Conservation (phyloP, 1,140 invertebrate genomes). For the Drosophila ananassae region DNA sequence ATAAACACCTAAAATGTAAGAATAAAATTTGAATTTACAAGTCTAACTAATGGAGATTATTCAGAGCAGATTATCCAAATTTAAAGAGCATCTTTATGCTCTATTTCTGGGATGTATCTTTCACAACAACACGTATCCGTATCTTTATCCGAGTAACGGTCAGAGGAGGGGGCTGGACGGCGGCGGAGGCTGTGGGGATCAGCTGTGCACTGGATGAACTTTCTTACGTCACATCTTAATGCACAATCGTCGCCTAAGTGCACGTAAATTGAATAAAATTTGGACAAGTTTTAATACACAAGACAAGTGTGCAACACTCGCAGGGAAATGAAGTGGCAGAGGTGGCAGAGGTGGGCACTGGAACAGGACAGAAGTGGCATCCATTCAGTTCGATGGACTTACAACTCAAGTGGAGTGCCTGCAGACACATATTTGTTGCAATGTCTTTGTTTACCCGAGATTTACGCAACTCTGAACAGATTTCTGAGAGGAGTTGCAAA, state of each 20-base stretch:
- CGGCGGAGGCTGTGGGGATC: conserved; percentile 19
- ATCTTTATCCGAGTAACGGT: conserved; percentile 30
- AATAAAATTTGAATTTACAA: too few relatives aligned
- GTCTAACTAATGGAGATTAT: too few relatives aligned
- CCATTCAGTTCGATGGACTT: conserved; percentile 48
- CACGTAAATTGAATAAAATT: conserved; percentile 82
- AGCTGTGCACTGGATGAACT: conserved; percentile 41
- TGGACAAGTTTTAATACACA: conserved; percentile 80
- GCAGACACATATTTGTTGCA: conserved; percentile 32
- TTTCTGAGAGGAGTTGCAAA: conserved; percentile 60
- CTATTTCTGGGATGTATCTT: not conserved
- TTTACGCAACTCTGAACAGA: conserved; percentile 72
- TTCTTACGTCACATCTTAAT: conserved; percentile 75
- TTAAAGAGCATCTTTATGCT: not conserved
- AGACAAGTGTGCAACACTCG: conserved; percentile 58
- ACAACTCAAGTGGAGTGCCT: conserved; percentile 48
- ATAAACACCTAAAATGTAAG: not conserved
- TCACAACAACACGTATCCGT: conserved; percentile 22
- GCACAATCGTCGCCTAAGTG: conserved; percentile 81
- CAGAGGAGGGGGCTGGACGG: not conserved
- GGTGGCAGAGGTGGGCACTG: not conserved
- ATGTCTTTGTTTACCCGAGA: conserved; percentile 54
- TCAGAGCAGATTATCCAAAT: not conserved
- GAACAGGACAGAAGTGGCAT: conserved; percentile 21
- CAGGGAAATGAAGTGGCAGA: conserved; percentile 20